Base-by-base conservation (phyloP, 2,888 invertebrate species). In the Drosophila anomalata region DNA sequence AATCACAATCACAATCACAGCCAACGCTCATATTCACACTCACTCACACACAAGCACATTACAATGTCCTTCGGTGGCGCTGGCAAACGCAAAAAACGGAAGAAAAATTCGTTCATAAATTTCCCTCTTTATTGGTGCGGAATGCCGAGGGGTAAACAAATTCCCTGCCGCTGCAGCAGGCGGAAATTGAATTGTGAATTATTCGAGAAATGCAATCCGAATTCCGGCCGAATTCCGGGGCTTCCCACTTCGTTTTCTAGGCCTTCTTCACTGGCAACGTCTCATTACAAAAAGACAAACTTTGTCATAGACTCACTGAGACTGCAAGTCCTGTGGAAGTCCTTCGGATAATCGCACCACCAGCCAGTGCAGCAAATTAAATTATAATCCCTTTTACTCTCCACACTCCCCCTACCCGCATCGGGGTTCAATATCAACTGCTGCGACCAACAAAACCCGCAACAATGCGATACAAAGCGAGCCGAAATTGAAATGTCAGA, bases 161-260 rank as follows among this genome's bases (percentile, higher is more conserved):
- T 83, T 83, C 75, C 75, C 67, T 47, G 59, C 55, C 41, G 8
- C 7, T 42, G 41, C 77, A 78, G 62, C 81, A 66, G 52, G 65
- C 84, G 84, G 87, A 85, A 85, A 85, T 85, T 85, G 87, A 85
- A 85, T 85, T 85, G 78, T 85, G 84, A 86, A 83, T 83, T 82
- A 83, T 83, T 80, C 75, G 78, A 75, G 81, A 61, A 86, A 72
- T 78, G 69, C 83, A 72, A 66, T 68, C 57, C 56, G 52, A 58
- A 82, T 72, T 82, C 82, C 85, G 82, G 85, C 79, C 69, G 67
- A 79, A 73, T 51, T 17, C 29, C 41, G 41, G 4, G 57, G 41
- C 50, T 44, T 42, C 77, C 66, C 56, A 52, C 63, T 77, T 65
- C 65, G 79, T 79, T 77, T 79, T 79, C 77, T 68, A 81, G 69